A percentile compares a stretch with the other conserved stretches of the same genome.
Evolutionary conservation across 2,113 vertebrate genomes (phyloP).

Genomic region (Cyphotilapia sp.): DNA sequence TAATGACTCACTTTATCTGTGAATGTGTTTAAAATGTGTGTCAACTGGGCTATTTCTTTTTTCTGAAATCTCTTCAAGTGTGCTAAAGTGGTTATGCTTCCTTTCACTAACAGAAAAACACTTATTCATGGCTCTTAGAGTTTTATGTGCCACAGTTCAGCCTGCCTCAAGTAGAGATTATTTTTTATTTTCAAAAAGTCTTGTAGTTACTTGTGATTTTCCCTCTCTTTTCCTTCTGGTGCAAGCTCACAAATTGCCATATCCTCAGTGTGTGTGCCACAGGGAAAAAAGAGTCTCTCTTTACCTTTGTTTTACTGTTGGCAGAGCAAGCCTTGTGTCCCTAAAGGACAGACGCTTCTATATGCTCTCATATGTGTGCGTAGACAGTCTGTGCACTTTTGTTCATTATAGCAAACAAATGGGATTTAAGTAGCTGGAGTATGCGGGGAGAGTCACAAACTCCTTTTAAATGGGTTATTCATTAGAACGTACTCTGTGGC

Average conservation of each 20-base stretch:
- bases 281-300: background rate
- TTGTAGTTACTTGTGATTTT: background rate
- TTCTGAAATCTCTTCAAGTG: background rate
- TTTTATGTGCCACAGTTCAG: background rate
- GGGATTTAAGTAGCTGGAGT: background rate
- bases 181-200: background rate
- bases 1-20: conserved; percentile 18
- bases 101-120: background rate
- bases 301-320: background rate
- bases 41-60: background rate
- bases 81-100: background rate
- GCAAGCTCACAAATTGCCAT: background rate
- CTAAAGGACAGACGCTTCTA: background rate
- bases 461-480: conserved; percentile 8
- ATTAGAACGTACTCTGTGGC: conserved; percentile 18
- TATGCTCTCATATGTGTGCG: background rate
- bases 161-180: background rate
- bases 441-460: background rate
- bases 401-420: background rate
- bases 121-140: background rate
- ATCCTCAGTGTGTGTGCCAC: background rate
- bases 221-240: background rate
- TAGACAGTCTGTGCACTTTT: background rate
- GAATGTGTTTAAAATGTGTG: conserved; percentile 10
- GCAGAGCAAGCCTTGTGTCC: background rate